Base-by-base conservation (phyloP, 2,113 vertebrate species). In the Hystrix cristata region DNA sequence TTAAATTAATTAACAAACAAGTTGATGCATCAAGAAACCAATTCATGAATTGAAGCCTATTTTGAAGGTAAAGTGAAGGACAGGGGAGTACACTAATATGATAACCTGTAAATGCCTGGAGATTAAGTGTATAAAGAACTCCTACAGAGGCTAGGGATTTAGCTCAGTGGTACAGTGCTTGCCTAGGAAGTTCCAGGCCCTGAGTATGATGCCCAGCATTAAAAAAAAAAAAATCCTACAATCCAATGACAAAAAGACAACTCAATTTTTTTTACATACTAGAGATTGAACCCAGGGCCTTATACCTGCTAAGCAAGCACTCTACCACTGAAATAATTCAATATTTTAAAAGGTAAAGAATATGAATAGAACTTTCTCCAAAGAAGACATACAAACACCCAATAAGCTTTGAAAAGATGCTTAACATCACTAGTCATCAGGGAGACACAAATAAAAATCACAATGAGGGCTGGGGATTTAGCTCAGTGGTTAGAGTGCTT, bases 331-430 rank as follows among this genome's bases (percentile, higher is more conserved):
- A 72, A 46, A 72, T 46, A 89, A 55, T 5, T 29, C n/a, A 19
- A 78, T 34, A 91, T 93, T 69, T 46, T 65, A 64, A 55, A 90
- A 92, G 38, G 27, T 15, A 18, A 94, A 92, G 29, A 31, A 74
- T 79, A n/a, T 55, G n/a, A 91, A n/a, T 9, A 89, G 43, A 69
- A 29, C 48, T 76, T 88, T 72, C 43, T 88, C 57, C 74, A 80
- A 81, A 88, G 57, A 89, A 92, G n/a, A 89, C 21, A 71, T 1
- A 14, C 25, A 88, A 80, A 86, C 27, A 59, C 31, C 57, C 43
- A 91, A 72, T 43, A 72, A 72, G 34, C 48, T 91, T 7, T 60
- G n/a, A 82, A 86, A 92, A 82, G 8, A 72, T 72, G 31, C 4
- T 69, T 27, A 67, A 55, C 29, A 16, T 34, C 67, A n/a, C 48